Evolutionary conservation across 2,113 vertebrate genomes (phyloP), one percentile per base, ranked within the genome.

Genomic region (Sinocyclocheilus anshuiensis): DNA sequence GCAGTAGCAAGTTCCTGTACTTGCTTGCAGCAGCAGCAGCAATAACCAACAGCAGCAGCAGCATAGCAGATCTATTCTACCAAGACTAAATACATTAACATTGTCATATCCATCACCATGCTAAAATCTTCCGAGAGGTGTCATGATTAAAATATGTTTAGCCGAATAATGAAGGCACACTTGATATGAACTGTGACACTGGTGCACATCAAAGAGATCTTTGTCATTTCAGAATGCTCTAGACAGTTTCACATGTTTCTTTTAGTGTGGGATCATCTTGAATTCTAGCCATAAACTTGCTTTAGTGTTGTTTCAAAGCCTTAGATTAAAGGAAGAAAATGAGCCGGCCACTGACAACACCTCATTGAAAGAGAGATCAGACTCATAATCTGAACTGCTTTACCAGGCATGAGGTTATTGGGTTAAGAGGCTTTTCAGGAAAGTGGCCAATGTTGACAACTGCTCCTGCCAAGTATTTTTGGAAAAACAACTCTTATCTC

Each of bases 191-290:
- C 33, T 6, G 8, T 72, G 48, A 69, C 50, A 26, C 67, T 74
- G 48, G 26, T 24, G 79, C 29, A 59, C 50, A 74, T 84, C 81
- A 84, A 84, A 84, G 69, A 36, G 69, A 57, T 42, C 81, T 84
- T 74, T 84, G 81, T 57, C 74, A 84, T 36, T 16, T 72, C 50
- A 74, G 81, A 84, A 83, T 5, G 69, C 53, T 59, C 50, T 24
- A 59, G 29, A 59, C 81, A 42, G 69, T 42, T 72, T 24, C 20
- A 3, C 22, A 1, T 84, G 65, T 74, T 80, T 74, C 33, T 74
- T 42, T 39, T 42, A 57, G 67, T 18, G 69, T 74, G 81, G 81
- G 81, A 74, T 74, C 50, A 42, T 57, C 50, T 84, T 74, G 67
- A 84, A 74, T 57, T 72, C 48, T 24, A 42, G 67, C 81, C 67